Conservation (phyloP, 2,888 invertebrate genomes). For the Cheiracanthium punctorium region DNA sequence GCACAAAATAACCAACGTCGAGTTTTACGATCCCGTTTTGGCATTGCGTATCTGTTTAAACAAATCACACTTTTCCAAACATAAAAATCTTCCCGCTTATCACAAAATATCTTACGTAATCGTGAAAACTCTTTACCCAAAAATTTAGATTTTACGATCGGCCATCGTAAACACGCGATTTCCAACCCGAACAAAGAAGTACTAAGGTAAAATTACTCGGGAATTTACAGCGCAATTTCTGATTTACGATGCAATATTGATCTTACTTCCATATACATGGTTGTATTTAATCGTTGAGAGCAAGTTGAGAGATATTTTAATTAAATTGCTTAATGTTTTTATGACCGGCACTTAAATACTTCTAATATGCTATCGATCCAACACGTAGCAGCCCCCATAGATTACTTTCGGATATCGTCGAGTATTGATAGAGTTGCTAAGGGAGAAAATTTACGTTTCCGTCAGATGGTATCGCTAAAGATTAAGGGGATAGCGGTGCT, state of each 20-base stretch:
- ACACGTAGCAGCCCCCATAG: neutral
- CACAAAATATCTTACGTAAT: neutral
- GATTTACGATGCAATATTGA: neutral
- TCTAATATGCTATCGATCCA: neutral
- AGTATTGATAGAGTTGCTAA: too few relatives aligned
- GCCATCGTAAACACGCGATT: slow-evolving; percentile 28
- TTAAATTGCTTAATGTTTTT: slow-evolving; percentile 56
- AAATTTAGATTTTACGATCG: slow-evolving; percentile 33
- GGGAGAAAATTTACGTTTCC: neutral
- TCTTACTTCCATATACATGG: neutral
- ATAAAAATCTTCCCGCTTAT: neutral
- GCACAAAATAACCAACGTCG: too few relatives aligned
- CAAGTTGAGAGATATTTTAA: slow-evolving; percentile 22
- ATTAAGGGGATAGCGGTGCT: too few relatives aligned
- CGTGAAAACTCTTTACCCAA: neutral
- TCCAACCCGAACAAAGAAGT: neutral
- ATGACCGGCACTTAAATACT: slow-evolving; percentile 9
- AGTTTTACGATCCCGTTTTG: too few relatives aligned
- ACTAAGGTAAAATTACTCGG: neutral
- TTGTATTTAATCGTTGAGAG: slow-evolving; percentile 30
- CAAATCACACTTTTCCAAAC: too few relatives aligned
- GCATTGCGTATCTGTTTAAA: too few relatives aligned
- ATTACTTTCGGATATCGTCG: neutral
- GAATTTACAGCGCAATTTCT: neutral
- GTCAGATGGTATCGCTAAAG: too few relatives aligned